These are phyloP conservation scores for Ephydatia muelleri DNA, from an alignment of 37 sponge, comb jelly and placozoan genomes.

Conservation along the genomic window DNA sequence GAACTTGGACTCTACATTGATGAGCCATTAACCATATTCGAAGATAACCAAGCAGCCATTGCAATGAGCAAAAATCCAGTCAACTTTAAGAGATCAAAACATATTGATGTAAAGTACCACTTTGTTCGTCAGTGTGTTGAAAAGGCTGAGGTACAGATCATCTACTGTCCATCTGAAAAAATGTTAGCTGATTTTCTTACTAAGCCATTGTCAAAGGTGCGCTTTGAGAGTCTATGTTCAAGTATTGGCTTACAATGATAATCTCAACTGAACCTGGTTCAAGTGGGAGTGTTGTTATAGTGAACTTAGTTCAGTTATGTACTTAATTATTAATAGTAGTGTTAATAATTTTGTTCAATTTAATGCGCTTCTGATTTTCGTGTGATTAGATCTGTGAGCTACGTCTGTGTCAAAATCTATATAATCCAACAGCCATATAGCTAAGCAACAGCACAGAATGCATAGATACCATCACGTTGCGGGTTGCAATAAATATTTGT, in stretches of 20 bases:
- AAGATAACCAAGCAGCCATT: conserved; percentile 61
- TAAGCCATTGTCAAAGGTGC: conserved; percentile 25
- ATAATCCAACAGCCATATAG: too few species aligned
- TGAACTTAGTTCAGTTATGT: too few species aligned
- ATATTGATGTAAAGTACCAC: conserved; percentile 46
- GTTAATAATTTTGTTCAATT: too few species aligned
- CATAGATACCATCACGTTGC: too few species aligned
- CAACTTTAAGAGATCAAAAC: conserved; percentile 17
- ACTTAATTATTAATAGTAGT: too few species aligned
- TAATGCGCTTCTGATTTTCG: too few species aligned
- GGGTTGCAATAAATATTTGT: too few species aligned
- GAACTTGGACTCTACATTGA: conserved; percentile 1
- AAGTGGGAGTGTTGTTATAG: conserved; percentile 1
- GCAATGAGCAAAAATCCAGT: conserved; percentile 49
- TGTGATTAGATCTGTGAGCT: too few species aligned
- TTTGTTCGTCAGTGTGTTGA: conserved; percentile 33
- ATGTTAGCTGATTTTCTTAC: conserved; percentile 50
- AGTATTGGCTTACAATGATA: neutral
- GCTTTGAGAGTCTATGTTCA: conserved; percentile 13
- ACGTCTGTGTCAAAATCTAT: too few species aligned
- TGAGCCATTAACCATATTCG: conserved; percentile 16
- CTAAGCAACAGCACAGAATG: too few species aligned
- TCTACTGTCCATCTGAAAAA: conserved; percentile 37
- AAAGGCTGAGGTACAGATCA: neutral
- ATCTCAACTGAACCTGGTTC: neutral